Base-by-base conservation (phyloP, 2,888 invertebrate genomes). In the Fragum whitleyi region DNA sequence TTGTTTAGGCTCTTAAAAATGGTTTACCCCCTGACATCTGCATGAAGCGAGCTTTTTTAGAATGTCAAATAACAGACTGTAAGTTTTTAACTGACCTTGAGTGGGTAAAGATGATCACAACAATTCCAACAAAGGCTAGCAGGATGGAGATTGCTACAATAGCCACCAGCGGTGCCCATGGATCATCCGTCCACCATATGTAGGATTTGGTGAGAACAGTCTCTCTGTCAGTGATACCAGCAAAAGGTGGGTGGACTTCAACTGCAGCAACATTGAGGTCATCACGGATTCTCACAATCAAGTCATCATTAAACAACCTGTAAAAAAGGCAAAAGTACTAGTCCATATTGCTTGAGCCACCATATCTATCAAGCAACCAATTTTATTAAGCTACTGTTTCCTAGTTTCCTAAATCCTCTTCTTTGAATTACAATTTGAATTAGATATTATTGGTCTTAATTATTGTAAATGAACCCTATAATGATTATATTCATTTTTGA, bases 31-130 rank as follows among this genome's bases (percentile, higher is more conserved):
- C n/a, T n/a, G n/a, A n/a, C n/a, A n/a, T n/a, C n/a, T n/a, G n/a
- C n/a, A n/a, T n/a, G n/a, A n/a, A n/a, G n/a, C n/a, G n/a, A n/a
- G n/a, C n/a, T n/a, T n/a, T n/a, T n/a, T n/a, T n/a, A n/a, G n/a
- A n/a, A n/a, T n/a, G n/a, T n/a, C n/a, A n/a, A n/a, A n/a, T n/a
- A n/a, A n/a, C n/a, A n/a, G n/a, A n/a, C n/a, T n/a, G n/a, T n/a
- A n/a, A n/a, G n/a, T 36, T 36, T 36, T 36, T 9, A 36, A 62
- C 80, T 71, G 94, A 97, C 97, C 97, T 97, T 74, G 97, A 97
- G 97, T 98, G 98, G 0, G 98, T 98, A 72, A 98, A 96, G 94
- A 98, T 97, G 81, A 98, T 97, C 92, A 98, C 98, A 71, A 98
- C 96, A 67, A 98, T 98, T 7, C 98, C 98, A 70, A 97, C 96